These are phyloP conservation scores for Argyra leucocephala DNA, from an alignment of 2,888 invertebrate species.

Conservation along the genomic window DNA sequence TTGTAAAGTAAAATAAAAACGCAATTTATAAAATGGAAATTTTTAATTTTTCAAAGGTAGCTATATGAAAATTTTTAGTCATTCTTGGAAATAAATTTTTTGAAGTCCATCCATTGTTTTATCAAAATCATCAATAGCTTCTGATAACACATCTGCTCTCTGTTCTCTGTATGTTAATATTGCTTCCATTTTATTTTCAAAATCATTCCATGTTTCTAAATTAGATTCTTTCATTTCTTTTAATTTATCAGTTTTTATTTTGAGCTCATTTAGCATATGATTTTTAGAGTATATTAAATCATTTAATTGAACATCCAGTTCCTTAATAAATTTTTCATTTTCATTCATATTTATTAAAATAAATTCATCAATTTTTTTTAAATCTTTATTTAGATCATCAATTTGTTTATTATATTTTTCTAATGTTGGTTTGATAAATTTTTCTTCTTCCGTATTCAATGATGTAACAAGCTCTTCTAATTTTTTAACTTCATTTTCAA, in stretches of 20 bases:
- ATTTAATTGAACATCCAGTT: not conserved
- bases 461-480: constrained; percentile 14
- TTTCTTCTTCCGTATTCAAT: constrained; percentile 13
- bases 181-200: not conserved
- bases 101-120: not conserved
- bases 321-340: not conserved
- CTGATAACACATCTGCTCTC: not conserved
- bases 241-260: not conserved
- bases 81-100: not conserved
- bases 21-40: too few species aligned
- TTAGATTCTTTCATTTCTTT: not conserved
- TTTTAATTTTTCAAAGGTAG: too few species aligned
- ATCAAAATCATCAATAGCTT: not conserved
- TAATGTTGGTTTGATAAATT: not conserved
- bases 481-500: constrained; percentile 8
- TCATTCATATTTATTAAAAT: not conserved
- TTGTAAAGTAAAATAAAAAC: too few species aligned
- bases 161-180: not conserved
- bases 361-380: not conserved
- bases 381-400: not conserved
- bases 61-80: not conserved
- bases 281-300: not conserved
- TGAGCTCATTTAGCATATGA: not conserved
- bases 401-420: not conserved
- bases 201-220: not conserved